Conservation (phyloP, 2,797 vertebrate species). For the Buceros bicornis region DNA sequence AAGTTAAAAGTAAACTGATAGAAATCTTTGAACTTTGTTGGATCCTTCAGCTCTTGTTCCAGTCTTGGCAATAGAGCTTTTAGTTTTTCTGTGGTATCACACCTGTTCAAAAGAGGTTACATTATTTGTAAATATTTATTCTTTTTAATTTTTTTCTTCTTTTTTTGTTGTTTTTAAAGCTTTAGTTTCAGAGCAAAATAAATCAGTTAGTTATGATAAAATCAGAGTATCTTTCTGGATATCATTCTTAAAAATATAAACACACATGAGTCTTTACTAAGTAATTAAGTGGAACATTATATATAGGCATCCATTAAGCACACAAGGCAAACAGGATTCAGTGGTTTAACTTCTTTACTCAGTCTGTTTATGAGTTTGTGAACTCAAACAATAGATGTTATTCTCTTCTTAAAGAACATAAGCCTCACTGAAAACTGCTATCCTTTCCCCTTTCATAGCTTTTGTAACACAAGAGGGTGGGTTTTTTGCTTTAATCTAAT, state of each 20-base stretch:
- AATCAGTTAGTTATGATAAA: not conserved
- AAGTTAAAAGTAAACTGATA: conserved; percentile 99
- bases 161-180: not conserved
- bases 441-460: not conserved
- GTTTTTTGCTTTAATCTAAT: not conserved
- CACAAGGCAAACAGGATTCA: not conserved
- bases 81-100: conserved; percentile 94
- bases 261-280: not conserved
- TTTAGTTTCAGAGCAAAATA: not conserved
- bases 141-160: not conserved
- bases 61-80: conserved; percentile 91
- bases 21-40: conserved; percentile 95
- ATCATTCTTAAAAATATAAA: not conserved
- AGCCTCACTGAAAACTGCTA: not conserved
- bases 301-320: not conserved
- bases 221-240: not conserved
- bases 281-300: not conserved
- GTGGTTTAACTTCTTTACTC: not conserved
- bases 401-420: not conserved
- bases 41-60: conserved; percentile 96
- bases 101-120: conserved; percentile 81
- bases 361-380: not conserved
- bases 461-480: not conserved
- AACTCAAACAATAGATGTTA: not conserved
- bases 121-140: not conserved